Evolutionary conservation across 2,113 vertebrate genomes (phyloP), one percentile per base, ranked within the genome.

Genomic region (Notiomystis cincta): DNA sequence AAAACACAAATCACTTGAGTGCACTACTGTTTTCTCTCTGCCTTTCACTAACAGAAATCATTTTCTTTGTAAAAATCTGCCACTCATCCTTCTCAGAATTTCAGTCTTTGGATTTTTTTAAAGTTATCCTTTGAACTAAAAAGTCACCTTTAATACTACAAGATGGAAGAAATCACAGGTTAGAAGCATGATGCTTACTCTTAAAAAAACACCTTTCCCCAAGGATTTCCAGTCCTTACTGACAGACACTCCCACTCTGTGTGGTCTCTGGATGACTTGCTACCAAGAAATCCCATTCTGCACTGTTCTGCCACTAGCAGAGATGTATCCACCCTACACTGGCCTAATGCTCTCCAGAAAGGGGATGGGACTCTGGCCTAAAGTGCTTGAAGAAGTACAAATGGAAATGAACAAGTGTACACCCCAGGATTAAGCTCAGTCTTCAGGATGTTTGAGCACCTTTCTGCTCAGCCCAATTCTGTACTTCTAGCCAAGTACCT

Each of bases 301-400:
- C 0, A 3, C 40, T 37, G 22, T 37, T 82, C 25, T 70, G 33
- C 25, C 62, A 58, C 51, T 24, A 71, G 38, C 11, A 67, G 42
- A 58, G 82, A n/a, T 10, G 22, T 22, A 30, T 33, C 54, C 23
- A 67, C 5, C 24, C 37, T 22, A 71, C 0, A 0, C 10, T 2
- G 0, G 24, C 47, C 60, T 15, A 31, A 22, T 4, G 7, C 42
- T 56, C 28, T 40, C 45, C 47, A 83, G 48, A 64, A 80, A 44
- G 22, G 11, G 24, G 7, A 62, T 28, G 47, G 15, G n/a, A 60
- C 60, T n/a, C 58, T 33, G 53, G 30, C 45, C 44, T 30, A 1
- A 67, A 56, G 21, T 10, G 15, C 33, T 8, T 58, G 18, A 82
- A 87, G n/a, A 79, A 35, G 48, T 71, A 40, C 28, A 77, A 31